These are phyloP conservation scores for Leptinotarsa undecemlineata DNA, from an alignment of 1,140 invertebrate species.

Conservation along the genomic window DNA sequence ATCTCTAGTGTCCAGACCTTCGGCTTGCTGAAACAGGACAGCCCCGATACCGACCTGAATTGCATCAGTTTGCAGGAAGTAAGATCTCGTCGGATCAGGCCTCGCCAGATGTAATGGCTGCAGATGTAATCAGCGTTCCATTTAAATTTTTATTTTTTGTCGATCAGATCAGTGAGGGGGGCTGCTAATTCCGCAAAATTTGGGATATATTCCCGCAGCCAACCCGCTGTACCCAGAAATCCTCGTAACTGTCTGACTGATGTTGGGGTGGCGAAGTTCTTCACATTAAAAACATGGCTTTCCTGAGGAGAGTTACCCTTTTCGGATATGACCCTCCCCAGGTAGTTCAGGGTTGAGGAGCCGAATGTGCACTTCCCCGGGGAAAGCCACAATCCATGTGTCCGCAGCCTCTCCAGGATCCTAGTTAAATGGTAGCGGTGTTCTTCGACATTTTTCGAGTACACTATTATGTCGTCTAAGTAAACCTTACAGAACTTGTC, in stretches of 20 bases:
- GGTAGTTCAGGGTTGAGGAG: neutral
- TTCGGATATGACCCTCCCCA: slow-evolving; percentile 5
- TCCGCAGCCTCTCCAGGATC: slow-evolving; percentile 21
- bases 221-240: slow-evolving; percentile 37
- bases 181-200: neutral
- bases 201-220: neutral
- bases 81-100: too few relatives aligned
- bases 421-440: slow-evolving; percentile 7
- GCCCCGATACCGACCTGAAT: too few relatives aligned
- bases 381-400: neutral
- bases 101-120: too few relatives aligned
- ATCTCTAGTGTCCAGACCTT: neutral
- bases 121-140: slow-evolving; percentile 20
- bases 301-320: neutral
- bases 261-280: slow-evolving; percentile 12
- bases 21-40: too few relatives aligned
- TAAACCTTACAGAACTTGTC: slow-evolving; percentile 32
- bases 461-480: slow-evolving; percentile 12
- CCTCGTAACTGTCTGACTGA: slow-evolving; percentile 34
- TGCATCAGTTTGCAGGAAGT: too few relatives aligned
- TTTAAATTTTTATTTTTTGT: neutral
- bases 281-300: neutral
- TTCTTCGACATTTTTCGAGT: neutral
- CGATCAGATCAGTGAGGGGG: neutral
- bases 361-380: slow-evolving; percentile 25